Base-by-base conservation (phyloP, 1,140 invertebrate species). In the Ericerus pela region DNA sequence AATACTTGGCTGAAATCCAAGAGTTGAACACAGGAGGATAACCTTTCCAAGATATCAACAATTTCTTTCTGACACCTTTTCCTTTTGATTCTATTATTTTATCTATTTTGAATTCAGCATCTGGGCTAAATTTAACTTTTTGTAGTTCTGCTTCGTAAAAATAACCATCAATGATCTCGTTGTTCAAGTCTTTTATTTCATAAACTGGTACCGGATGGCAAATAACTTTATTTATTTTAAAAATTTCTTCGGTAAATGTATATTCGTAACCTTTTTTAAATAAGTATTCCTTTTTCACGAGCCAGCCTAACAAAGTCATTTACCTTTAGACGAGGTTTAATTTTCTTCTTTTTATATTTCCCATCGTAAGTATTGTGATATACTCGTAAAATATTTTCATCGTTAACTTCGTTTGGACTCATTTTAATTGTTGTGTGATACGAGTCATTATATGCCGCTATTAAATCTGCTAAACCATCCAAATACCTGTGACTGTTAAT, bases 181-280 rank as follows among this genome's bases (percentile, higher is more conserved):
- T 58, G 53, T 63, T 58, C 30, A 66, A 60, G 53, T 68, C 65
- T 58, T 59, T 60, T 22, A 68, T 51, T 53, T 61, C 64, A 43
- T 67, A 67, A 8, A 67, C 61, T 12, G 63, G 64, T 24, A 55
- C 53, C 11, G 4, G 3, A 22, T 62, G 53, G 27, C 59, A 53
- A 52, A 63, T 64, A 26, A 66, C 59, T 33, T 62, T 57, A 28
- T 59, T 43, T 52, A 68, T 61, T 60, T 65, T 62, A 60, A 68
- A 68, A 28, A 67, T 56, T 67, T 66, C 65, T 61, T 65, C 63
- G 59, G 62, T 66, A 64, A 65, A 67, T 57, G 66, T 66, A 27
- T 53, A 56, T 58, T 62, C 57, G 55, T 66, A 62, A 16, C 62
- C 62, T 58, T 63, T 66, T 59, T 63, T 53, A 62, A 65, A 61